Conservation (phyloP, 1,140 invertebrate genomes). For the Elymnias hypermnestra region DNA sequence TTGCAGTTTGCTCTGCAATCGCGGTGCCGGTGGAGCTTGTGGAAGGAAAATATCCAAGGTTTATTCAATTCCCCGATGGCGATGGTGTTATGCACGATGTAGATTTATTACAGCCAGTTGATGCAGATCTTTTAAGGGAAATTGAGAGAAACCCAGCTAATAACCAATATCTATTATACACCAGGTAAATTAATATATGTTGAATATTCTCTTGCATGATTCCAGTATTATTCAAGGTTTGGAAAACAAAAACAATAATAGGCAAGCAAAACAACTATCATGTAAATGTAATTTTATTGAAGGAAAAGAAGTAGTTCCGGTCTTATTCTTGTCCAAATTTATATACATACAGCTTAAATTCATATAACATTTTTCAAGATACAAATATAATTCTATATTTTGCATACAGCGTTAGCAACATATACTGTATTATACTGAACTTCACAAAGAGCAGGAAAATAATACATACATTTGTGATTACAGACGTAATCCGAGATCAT, state of each 20-base stretch:
- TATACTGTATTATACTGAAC: too few species aligned
- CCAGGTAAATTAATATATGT: constrained; percentile 33
- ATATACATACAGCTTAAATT: too few species aligned
- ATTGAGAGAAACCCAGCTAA: constrained; percentile 36
- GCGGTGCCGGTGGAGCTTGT: constrained; percentile 2
- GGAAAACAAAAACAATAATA: too few species aligned
- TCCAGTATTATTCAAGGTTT: too few species aligned
- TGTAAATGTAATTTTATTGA: too few species aligned
- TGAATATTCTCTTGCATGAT: background rate
- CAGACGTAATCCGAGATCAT: constrained; percentile 29
- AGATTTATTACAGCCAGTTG: constrained; percentile 40
- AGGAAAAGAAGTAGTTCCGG: too few species aligned
- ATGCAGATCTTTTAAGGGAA: constrained; percentile 29
- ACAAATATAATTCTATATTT: too few species aligned
- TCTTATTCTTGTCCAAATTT: too few species aligned
- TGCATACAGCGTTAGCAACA: too few species aligned
- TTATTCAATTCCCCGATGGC: constrained; percentile 37
- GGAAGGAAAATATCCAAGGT: constrained; percentile 28
- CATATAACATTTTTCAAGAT: too few species aligned
- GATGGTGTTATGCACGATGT: constrained; percentile 38
- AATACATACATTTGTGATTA: constrained; percentile 9
- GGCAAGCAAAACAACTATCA: too few species aligned
- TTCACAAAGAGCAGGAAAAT: too few species aligned
- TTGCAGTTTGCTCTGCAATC: constrained; percentile 6
- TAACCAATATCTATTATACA: constrained; percentile 44